A percentile compares a stretch with the other conserved stretches of the same genome.
Conservation (phyloP, 1,140 invertebrate genomes). For the Heliconius melpomene region DNA sequence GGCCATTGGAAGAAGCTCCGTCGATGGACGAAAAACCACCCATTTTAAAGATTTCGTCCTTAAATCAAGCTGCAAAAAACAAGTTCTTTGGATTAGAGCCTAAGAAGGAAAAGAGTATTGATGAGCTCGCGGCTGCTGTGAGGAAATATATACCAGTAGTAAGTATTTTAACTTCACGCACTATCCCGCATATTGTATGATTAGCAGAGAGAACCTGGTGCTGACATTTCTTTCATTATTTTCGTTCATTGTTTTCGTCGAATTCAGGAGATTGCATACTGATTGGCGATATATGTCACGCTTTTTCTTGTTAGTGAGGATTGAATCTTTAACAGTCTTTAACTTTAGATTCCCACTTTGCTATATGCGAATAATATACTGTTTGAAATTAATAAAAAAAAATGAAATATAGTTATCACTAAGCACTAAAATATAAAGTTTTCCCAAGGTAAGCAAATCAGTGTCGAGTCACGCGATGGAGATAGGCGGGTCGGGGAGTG, state of each 20-base stretch:
- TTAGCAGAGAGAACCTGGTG: too few relatives aligned
- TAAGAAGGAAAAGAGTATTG: conserved; percentile 68
- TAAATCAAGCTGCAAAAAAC: conserved; percentile 72
- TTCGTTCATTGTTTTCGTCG: too few relatives aligned
- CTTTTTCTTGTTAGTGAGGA: too few relatives aligned
- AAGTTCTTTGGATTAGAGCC: conserved; percentile 71
- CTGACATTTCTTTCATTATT: too few relatives aligned
- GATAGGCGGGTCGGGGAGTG: conserved; percentile 71
- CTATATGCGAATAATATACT: too few relatives aligned
- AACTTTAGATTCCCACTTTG: too few relatives aligned
- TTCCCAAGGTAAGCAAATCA: conserved; percentile 61
- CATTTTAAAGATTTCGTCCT: conserved; percentile 61
- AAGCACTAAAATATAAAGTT: background rate
- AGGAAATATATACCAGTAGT: conserved; percentile 76
- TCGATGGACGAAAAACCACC: conserved; percentile 55
- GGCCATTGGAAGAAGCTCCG: conserved; percentile 57
- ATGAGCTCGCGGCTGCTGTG: conserved; percentile 68
- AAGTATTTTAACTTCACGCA: conserved; percentile 32
- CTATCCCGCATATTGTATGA: too few relatives aligned
- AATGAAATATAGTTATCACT: background rate
- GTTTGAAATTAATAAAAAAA: too few relatives aligned
- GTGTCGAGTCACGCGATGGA: conserved; percentile 61
- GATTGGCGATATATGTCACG: too few relatives aligned
- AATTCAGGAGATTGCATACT: too few relatives aligned
- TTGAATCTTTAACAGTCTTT: too few relatives aligned